Evolutionary conservation across 2,797 vertebrate species (phyloP).

Genomic region (Threskiornis aethiopicus): DNA sequence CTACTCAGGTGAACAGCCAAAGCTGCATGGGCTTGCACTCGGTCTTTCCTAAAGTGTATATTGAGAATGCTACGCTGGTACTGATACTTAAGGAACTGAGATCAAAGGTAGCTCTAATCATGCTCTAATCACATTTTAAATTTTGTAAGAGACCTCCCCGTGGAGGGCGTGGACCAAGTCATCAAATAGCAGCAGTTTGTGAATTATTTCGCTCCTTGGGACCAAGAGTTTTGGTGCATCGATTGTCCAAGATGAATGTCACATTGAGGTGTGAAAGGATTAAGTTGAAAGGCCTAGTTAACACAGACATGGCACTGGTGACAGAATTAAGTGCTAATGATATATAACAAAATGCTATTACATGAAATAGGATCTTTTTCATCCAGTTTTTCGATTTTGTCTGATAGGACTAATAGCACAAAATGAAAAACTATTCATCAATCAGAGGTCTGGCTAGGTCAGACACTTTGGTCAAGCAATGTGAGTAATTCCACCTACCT

Average conservation of each 20-base stretch:
- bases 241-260: not conserved
- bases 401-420: conserved; percentile 16
- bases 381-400: conserved; percentile 17
- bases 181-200: not conserved
- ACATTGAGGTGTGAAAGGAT: conserved; percentile 25
- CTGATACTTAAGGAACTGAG: not conserved
- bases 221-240: not conserved
- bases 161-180: not conserved
- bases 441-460: conserved; percentile 45
- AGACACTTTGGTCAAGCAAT: conserved; percentile 46
- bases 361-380: conserved; percentile 46
- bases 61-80: not conserved
- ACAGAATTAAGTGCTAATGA: conserved; percentile 50
- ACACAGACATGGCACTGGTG: conserved; percentile 6
- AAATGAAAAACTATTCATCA: conserved; percentile 67
- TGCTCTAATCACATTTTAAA: not conserved
- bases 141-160: not conserved
- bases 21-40: not conserved
- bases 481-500: conserved; percentile 48
- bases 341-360: conserved; percentile 50
- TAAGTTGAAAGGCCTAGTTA: conserved; percentile 50
- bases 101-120: not conserved
- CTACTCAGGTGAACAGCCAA: not conserved
- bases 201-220: not conserved
- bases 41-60: not conserved